These are phyloP conservation scores for Perca schrenkii DNA, from an alignment of 2,113 vertebrate genomes.

Conservation along the genomic window DNA sequence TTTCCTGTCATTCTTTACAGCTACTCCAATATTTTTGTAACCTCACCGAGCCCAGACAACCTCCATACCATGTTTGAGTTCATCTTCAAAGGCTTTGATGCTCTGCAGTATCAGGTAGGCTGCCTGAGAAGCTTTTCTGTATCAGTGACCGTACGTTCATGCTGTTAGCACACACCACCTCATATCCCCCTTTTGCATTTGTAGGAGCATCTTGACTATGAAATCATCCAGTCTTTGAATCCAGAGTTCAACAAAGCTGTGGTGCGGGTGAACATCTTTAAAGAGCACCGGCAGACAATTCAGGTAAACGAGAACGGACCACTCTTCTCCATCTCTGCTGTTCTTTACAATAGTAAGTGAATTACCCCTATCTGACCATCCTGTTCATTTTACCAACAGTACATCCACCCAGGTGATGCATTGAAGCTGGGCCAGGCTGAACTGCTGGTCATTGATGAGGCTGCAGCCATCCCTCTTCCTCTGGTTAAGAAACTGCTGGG, in stretches of 20 bases:
- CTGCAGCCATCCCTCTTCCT: conserved; percentile 95
- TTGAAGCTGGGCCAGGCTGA: conserved; percentile 98
- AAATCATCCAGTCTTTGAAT: conserved; percentile 98
- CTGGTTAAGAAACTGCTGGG: conserved; percentile 95
- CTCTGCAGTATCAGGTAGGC: conserved; percentile 85
- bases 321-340: neutral
- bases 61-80: conserved; percentile 98
- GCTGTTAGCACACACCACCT: neutral
- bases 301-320: conserved; percentile 84
- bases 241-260: conserved; percentile 99
- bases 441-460: conserved; percentile 96
- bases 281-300: conserved; percentile 97
- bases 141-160: neutral
- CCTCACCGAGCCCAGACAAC: conserved; percentile 98
- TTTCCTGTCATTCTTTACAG: conserved; percentile 73
- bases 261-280: conserved; percentile 96
- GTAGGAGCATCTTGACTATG: conserved; percentile 97
- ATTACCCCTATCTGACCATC: neutral
- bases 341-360: neutral
- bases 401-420: conserved; percentile 95
- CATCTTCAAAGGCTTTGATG: conserved; percentile 98
- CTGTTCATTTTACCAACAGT: conserved; percentile 82
- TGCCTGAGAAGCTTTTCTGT: neutral
- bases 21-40: conserved; percentile 98
- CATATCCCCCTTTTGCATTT: neutral